Percentiles rank a stretch among this genome's conserved stretches.
Conservation (phyloP, 2,888 invertebrate genomes). For the Hydrotaea cyrtoneurina region DNA sequence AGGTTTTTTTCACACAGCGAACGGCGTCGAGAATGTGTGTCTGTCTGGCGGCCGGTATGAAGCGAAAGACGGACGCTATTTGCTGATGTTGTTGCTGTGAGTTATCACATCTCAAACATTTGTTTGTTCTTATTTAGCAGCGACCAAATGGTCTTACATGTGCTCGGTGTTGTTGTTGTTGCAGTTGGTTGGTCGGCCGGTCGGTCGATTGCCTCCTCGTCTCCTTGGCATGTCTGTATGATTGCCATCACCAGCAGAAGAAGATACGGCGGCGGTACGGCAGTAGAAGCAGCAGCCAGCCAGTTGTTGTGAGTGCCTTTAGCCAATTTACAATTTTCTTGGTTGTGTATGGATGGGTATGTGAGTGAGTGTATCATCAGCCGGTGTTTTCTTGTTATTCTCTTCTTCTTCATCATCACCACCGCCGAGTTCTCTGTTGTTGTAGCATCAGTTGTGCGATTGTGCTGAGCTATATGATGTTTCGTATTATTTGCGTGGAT, state of each 20-base stretch:
- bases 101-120: constrained; percentile 66
- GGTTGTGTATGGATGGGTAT: not conserved
- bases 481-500: not conserved
- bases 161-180: constrained; percentile 12
- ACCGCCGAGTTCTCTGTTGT: not conserved
- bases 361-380: constrained; percentile 38
- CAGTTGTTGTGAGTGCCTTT: constrained; percentile 19
- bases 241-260: not conserved
- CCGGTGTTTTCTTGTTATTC: constrained; percentile 58
- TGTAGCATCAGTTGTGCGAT: not conserved
- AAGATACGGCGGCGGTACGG: not conserved
- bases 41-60: not conserved
- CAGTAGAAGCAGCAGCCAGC: not conserved
- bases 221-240: constrained; percentile 37
- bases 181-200: not conserved
- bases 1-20: constrained; percentile 53
- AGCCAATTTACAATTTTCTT: constrained; percentile 7
- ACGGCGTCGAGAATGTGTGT: not conserved
- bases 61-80: not conserved
- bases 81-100: not conserved
- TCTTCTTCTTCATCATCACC: not conserved
- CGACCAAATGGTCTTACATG: constrained; percentile 27
- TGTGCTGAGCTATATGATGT: too few relatives aligned
- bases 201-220: constrained; percentile 50
- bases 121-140: constrained; percentile 49